A percentile compares a stretch with the other conserved stretches of the same genome.
Evolutionary conservation across 2,888 invertebrate genomes (phyloP).

Genomic region (Cecidostiba fungosa): DNA sequence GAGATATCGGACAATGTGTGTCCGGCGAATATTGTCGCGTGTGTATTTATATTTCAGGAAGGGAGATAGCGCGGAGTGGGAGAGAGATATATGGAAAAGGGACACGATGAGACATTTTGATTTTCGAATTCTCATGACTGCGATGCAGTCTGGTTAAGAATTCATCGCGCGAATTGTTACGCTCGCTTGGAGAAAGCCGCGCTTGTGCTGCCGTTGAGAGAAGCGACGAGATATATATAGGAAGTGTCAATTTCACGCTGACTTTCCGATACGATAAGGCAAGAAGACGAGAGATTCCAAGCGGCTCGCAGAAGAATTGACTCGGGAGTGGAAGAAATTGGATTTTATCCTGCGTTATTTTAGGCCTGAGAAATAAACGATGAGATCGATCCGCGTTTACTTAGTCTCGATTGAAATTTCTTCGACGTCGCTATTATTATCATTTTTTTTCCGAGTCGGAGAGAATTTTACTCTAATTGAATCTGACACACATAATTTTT

Average conservation of each 20-base stretch:
- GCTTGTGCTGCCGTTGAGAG: not conserved
- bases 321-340: not conserved
- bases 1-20: not conserved
- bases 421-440: constrained; percentile 9
- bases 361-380: not conserved
- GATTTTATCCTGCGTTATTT: not conserved
- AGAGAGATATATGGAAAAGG: not conserved
- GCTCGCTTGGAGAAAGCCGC: not conserved
- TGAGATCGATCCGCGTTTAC: not conserved
- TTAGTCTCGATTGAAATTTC: not conserved
- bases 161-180: not conserved
- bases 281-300: not conserved
- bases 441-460: not conserved
- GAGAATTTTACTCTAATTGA: too few relatives aligned
- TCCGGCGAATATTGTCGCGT: not conserved
- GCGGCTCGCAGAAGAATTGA: not conserved
- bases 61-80: not conserved
- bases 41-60: constrained; percentile 35
- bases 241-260: constrained; percentile 6
- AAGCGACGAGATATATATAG: not conserved
- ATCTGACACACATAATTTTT: constrained; percentile 33
- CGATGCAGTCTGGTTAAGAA: not conserved
- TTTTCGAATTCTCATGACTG: not conserved
- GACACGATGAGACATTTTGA: not conserved
- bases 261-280: not conserved